Conservation (phyloP, 2,888 invertebrate genomes). For the Apodemia hepburni region DNA sequence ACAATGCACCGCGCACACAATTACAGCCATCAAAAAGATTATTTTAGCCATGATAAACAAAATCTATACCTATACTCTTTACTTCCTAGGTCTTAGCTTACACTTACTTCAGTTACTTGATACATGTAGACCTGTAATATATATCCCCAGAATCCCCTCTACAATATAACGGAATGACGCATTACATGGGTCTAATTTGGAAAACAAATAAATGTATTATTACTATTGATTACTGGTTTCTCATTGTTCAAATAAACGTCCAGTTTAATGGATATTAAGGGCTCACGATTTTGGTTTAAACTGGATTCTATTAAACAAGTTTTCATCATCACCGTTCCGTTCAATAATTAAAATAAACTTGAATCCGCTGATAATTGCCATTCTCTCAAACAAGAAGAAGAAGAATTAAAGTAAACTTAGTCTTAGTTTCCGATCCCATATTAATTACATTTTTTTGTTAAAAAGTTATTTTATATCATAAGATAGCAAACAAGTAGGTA, state of each 20-base stretch:
- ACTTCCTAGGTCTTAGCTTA: neutral
- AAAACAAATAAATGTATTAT: slow-evolving; percentile 40
- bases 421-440: too few relatives aligned
- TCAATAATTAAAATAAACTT: too few relatives aligned
- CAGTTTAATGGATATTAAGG: slow-evolving; percentile 5
- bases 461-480: too few relatives aligned
- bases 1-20: slow-evolving; percentile 37
- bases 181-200: slow-evolving; percentile 36
- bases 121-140: slow-evolving; percentile 12
- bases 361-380: too few relatives aligned
- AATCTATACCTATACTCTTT: neutral
- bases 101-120: neutral
- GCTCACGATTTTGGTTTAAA: slow-evolving; percentile 10
- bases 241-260: neutral
- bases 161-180: slow-evolving; percentile 23
- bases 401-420: too few relatives aligned
- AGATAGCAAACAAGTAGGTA: too few relatives aligned
- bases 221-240: slow-evolving; percentile 20
- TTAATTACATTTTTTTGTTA: too few relatives aligned
- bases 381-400: too few relatives aligned
- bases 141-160: slow-evolving; percentile 29
- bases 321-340: too few relatives aligned
- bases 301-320: neutral
- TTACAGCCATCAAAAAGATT: slow-evolving; percentile 36
- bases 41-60: slow-evolving; percentile 11